Evolutionary conservation across 2,888 invertebrate species (phyloP), one percentile per base, ranked within the genome.

Genomic region (Nemoura dubitans): DNA sequence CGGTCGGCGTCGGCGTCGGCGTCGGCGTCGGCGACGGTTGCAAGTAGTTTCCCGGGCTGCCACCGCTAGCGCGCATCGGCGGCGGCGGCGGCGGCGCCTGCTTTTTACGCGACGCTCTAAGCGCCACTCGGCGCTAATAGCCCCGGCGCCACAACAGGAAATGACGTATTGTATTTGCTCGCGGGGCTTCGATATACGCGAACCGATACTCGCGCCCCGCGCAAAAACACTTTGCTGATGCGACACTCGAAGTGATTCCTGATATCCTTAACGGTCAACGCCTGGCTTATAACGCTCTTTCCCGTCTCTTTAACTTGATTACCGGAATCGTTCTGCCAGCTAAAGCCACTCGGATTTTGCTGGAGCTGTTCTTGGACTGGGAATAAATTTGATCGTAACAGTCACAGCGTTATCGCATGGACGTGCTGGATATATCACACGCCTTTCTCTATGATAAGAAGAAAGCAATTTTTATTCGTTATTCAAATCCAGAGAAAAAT

Each of bases 101-200:
- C 16, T 42, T 83, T 76, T 84, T 83, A 59, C 25, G 76, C 26
- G 7, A 16, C 84, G 27, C 43, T 25, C 76, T 5, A 14, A 28
- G 84, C 59, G 84, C 84, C 84, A 76, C 84, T 84, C 84, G 30
- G 28, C 59, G 29, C 84, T 84, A 84, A 84, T 84, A 84, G 84
- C 84, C 29, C 43, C 84, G 84, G 84, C 84, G 84, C 84, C 84
- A 84, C 26, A 84, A 84, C 81, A 59, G 84, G 59, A 84, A 76
- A 76, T 84, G 59, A 84, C 84, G 84, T 84, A 84, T 84, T 84
- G 84, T 84, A 83, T 83, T 42, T 83, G 83, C 78, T 14, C 36
- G 5, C 59, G 59, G 78, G 28, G 78, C 27, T 84, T 59, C 84
- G 14, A 30, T 59, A 30, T 7, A 21, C 59, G 16, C 59, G 59